A percentile compares a stretch with the other conserved stretches of the same genome.
Conservation (phyloP, 2,888 invertebrate species). For the Herminia tarsipennalis region DNA sequence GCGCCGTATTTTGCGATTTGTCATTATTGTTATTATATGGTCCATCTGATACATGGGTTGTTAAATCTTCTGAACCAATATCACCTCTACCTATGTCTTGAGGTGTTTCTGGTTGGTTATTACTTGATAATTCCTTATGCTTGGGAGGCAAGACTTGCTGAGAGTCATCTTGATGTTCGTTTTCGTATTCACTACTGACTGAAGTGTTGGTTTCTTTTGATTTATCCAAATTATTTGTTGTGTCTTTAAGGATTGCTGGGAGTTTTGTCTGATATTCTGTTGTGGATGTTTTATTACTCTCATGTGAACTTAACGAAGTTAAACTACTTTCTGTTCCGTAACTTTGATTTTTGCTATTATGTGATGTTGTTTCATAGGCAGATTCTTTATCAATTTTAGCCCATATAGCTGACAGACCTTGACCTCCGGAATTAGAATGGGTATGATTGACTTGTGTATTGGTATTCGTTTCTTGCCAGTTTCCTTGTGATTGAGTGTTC, state of each 20-base stretch:
- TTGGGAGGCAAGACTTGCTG: neutral
- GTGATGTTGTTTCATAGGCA: no score
- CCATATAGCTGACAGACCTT: conserved; percentile 45
- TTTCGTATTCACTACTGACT: neutral
- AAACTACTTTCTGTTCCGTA: neutral
- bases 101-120: conserved; percentile 19
- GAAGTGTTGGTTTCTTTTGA: neutral
- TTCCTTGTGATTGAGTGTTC: conserved; percentile 9
- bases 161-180: neutral
- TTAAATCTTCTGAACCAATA: conserved; percentile 45
- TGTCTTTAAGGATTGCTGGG: neutral
- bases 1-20: neutral
- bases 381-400: conserved; percentile 44
- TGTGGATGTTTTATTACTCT: neutral
- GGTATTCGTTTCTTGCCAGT: conserved; percentile 17
- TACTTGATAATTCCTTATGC: neutral
- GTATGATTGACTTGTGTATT: neutral
- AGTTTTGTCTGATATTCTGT: neutral
- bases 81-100: conserved; percentile 52
- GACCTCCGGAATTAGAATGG: conserved; percentile 3
- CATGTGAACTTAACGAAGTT: neutral
- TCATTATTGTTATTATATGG: conserved; percentile 1
- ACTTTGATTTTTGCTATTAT: neutral
- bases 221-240: no score
- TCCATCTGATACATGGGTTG: neutral